Evolutionary conservation across 2,113 vertebrate genomes (phyloP).

Genomic region (Hippocampus barbouri): DNA sequence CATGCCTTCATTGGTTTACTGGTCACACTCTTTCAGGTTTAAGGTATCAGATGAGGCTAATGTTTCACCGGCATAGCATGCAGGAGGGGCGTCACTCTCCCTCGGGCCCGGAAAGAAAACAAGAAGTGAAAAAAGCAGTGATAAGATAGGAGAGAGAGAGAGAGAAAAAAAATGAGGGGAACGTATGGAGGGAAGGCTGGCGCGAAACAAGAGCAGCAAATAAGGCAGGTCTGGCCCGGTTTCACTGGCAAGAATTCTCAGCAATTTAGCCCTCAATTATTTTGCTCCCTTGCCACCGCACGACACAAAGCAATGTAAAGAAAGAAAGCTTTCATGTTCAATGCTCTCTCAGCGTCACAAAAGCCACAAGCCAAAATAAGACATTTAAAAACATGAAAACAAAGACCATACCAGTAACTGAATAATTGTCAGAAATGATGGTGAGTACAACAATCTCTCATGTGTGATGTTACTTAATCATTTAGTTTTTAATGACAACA

Average conservation of each 20-base stretch:
- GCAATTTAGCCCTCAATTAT: conserved; percentile 24
- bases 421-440: too few relatives aligned
- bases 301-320: conserved; percentile 51
- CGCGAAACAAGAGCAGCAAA: conserved; percentile 31
- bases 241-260: conserved; percentile 56
- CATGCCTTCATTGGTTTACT: conserved; percentile 43
- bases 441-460: too few relatives aligned
- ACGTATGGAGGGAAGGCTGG: conserved; percentile 21
- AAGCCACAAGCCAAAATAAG: neutral
- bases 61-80: conserved; percentile 60
- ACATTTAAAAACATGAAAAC: neutral
- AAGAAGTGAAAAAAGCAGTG: conserved; percentile 18
- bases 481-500: too few relatives aligned
- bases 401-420: too few relatives aligned
- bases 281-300: conserved; percentile 10
- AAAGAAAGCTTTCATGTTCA: conserved; percentile 31
- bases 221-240: conserved; percentile 51
- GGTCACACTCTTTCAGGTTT: conserved; percentile 45
- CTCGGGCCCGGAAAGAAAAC: conserved; percentile 25
- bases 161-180: conserved; percentile 19
- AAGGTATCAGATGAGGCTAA: conserved; percentile 63
- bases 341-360: neutral
- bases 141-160: conserved; percentile 15
- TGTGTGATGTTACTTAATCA: too few relatives aligned
- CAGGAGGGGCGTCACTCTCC: conserved; percentile 31